These are phyloP conservation scores for Clarias fuscus DNA, from an alignment of 2,797 vertebrate genomes.

Conservation along the genomic window DNA sequence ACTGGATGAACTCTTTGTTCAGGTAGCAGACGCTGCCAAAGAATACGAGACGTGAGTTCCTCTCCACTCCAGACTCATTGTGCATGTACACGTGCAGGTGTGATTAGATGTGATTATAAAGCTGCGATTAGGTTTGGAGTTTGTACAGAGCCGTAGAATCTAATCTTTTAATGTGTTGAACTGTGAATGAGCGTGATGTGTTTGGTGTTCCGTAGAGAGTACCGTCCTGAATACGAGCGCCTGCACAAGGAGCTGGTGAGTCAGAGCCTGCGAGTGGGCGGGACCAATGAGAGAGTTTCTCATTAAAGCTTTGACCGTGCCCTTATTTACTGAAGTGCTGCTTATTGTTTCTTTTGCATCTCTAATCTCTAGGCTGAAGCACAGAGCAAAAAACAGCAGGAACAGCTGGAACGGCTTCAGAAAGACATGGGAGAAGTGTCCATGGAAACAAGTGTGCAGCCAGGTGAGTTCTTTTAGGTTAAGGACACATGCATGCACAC, in stretches of 20 bases:
- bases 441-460: slow-evolving; percentile 64
- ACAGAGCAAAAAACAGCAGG: slow-evolving; percentile 79
- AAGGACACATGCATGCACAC: not conserved
- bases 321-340: not conserved
- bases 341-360: not conserved
- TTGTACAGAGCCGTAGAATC: not conserved
- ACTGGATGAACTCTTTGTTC: slow-evolving; percentile 85
- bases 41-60: slow-evolving; percentile 88
- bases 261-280: not conserved
- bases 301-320: not conserved
- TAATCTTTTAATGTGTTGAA: not conserved
- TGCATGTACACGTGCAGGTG: not conserved
- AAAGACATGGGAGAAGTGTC: slow-evolving; percentile 84
- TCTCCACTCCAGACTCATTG: not conserved
- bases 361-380: slow-evolving; percentile 72
- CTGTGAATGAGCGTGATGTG: not conserved
- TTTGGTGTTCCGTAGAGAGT: slow-evolving; percentile 77
- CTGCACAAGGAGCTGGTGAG: slow-evolving; percentile 84
- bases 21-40: slow-evolving; percentile 84
- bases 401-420: slow-evolving; percentile 84
- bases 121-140: not conserved
- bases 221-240: slow-evolving; percentile 90
- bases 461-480: slow-evolving; percentile 18
- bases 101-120: not conserved
- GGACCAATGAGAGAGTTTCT: not conserved